Evolutionary conservation across 2,797 vertebrate genomes (phyloP).

Genomic region (Enteromius thamalakanensis): DNA sequence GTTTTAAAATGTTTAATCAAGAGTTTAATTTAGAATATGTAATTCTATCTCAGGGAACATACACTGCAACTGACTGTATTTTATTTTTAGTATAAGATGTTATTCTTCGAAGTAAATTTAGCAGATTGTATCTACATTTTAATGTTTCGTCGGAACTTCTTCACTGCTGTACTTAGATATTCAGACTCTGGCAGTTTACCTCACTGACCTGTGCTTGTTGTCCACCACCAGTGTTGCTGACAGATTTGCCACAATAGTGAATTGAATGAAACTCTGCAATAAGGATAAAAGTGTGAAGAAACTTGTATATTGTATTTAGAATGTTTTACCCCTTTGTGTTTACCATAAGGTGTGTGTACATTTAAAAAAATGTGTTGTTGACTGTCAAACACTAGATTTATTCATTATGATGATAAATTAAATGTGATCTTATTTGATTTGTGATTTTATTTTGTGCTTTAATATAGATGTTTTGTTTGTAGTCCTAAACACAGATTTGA

Average conservation of each 20-base stretch:
- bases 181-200: not conserved
- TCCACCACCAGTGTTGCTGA: not conserved
- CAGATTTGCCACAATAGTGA: not conserved
- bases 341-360: not conserved
- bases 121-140: not conserved
- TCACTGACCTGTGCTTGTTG: not conserved
- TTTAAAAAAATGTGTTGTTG: not conserved
- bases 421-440: not conserved
- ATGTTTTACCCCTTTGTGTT: not conserved
- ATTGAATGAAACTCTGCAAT: not conserved
- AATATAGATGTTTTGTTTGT: not conserved
- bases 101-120: not conserved
- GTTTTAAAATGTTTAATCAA: not conserved
- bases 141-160: not conserved
- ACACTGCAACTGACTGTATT: not conserved
- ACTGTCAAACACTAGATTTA: slow-evolving; percentile 3
- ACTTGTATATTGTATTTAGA: not conserved
- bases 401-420: not conserved
- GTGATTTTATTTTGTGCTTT: not conserved
- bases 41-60: slow-evolving; percentile 8
- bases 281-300: not conserved
- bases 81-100: slow-evolving; percentile 13
- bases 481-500: slow-evolving; percentile 4
- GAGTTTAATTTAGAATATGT: slow-evolving; percentile 5
- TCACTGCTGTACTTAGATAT: not conserved